A percentile compares a stretch with the other conserved stretches of the same genome.
Evolutionary conservation across 2,797 vertebrate genomes (phyloP).

Genomic region (Muscicapa striata): DNA sequence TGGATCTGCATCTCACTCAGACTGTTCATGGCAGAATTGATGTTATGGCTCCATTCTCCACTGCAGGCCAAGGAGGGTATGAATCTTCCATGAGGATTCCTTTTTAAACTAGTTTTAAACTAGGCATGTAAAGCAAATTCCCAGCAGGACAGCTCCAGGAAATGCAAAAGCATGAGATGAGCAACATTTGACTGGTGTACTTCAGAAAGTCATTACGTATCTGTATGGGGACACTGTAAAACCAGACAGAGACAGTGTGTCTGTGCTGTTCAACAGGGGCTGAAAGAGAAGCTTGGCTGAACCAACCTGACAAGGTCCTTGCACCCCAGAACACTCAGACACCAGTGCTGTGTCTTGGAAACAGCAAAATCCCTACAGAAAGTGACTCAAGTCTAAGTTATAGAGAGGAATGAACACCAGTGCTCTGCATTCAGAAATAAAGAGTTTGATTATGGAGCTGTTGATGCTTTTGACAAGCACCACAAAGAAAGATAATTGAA

Average conservation of each 20-base stretch:
- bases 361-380: neutral
- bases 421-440: neutral
- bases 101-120: neutral
- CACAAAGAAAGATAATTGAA: neutral
- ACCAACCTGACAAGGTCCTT: neutral
- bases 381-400: neutral
- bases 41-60: neutral
- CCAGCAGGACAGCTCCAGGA: neutral
- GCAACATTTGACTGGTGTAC: neutral
- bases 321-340: neutral
- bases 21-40: neutral
- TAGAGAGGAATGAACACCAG: neutral
- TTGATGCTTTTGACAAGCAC: neutral
- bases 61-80: neutral
- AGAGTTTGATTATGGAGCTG: accelerated
- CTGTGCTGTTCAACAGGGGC: accelerated
- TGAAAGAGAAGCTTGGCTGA: neutral
- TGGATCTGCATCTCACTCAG: neutral
- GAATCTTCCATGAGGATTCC: neutral
- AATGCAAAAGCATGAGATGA: neutral
- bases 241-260: neutral
- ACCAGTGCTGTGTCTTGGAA: neutral
- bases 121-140: neutral
- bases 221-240: no score
- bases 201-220: neutral